Evolutionary conservation across 2,888 invertebrate species (phyloP).

Genomic region (Tinea pellionella): DNA sequence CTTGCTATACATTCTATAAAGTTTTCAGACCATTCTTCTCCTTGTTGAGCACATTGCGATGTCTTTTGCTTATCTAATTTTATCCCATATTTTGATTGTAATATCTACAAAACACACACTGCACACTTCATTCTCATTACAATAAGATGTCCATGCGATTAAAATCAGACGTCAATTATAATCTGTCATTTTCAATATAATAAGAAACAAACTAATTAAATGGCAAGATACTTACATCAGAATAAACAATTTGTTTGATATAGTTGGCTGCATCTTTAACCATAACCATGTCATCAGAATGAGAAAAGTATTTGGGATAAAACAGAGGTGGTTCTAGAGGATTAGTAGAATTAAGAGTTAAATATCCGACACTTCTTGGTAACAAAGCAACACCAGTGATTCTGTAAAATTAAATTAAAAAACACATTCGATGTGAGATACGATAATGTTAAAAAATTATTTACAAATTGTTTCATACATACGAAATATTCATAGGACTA

Average conservation of each 20-base stretch:
- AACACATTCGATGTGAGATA: neutral
- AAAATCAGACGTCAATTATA: too few species aligned
- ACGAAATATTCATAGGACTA: slow-evolving; percentile 34
- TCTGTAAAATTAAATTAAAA: slow-evolving; percentile 22
- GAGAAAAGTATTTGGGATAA: slow-evolving; percentile 36
- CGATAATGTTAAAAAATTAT: neutral
- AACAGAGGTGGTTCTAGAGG: slow-evolving; percentile 35
- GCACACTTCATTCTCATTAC: too few species aligned
- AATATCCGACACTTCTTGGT: slow-evolving; percentile 37
- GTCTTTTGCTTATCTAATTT: slow-evolving; percentile 44
- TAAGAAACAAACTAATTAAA: too few species aligned
- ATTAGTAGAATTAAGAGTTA: slow-evolving; percentile 38
- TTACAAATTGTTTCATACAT: slow-evolving; percentile 20
- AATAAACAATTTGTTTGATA: slow-evolving; percentile 31
- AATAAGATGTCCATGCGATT: too few species aligned
- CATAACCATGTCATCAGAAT: slow-evolving; percentile 39
- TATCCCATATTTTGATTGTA: slow-evolving; percentile 55
- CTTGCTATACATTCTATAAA: slow-evolving; percentile 80
- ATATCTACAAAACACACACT: slow-evolving; percentile 20
- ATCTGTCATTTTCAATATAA: too few species aligned
- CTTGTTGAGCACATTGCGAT: slow-evolving; percentile 35
- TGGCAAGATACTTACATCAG: slow-evolving; percentile 26
- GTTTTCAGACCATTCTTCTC: slow-evolving; percentile 59
- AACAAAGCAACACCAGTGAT: slow-evolving; percentile 36
- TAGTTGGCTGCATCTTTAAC: slow-evolving; percentile 34